Evolutionary conservation across 2,797 vertebrate genomes (phyloP), one percentile per base, ranked within the genome.

Genomic region (Nyctibius grandis): DNA sequence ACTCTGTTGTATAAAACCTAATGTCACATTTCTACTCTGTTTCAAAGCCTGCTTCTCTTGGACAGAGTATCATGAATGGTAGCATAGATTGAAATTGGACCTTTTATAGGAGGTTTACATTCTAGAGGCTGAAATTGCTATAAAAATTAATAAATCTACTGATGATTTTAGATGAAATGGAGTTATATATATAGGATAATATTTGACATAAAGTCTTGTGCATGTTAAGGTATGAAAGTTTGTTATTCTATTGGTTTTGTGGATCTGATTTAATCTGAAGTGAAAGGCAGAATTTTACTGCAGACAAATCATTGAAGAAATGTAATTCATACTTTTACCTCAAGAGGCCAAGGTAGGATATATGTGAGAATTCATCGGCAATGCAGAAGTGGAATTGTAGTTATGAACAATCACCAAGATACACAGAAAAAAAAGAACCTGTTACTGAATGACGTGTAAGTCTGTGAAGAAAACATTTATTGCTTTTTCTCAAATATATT

Each of bases 231-330:
- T 47, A 78, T 5, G 5, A n/a, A 85, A 81, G 21, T 34, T 26
- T 84, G 56, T 72, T 89, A 73, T 48, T 88, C 31, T 57, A 8
- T 9, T 33, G 42, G 14, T 47, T 83, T 65, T 84, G 38, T 50
- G 29, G 51, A 70, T 67, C 53, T 91, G 53, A 78, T 42, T 21
- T 28, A 82, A 77, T 85, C 61, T 83, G 38, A 89, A 93, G 31
- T 34, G 76, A 93, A 95, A 83, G 36, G 48, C 6, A 78, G 29
- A 79, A 84, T 86, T 91, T 90, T 86, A 69, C 45, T 81, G 73
- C 40, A 88, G 69, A 95, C 19, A 89, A 93, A 82, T 81, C 25
- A 84, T 6, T 65, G 67, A 86, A 73, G 36, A 94, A 95, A 93
- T 34, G 18, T 38, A 86, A 96, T 74, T 26, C 56, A 50, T 80